Base-by-base conservation (phyloP, 2,888 invertebrate genomes). In the Orchesella flavescens region DNA sequence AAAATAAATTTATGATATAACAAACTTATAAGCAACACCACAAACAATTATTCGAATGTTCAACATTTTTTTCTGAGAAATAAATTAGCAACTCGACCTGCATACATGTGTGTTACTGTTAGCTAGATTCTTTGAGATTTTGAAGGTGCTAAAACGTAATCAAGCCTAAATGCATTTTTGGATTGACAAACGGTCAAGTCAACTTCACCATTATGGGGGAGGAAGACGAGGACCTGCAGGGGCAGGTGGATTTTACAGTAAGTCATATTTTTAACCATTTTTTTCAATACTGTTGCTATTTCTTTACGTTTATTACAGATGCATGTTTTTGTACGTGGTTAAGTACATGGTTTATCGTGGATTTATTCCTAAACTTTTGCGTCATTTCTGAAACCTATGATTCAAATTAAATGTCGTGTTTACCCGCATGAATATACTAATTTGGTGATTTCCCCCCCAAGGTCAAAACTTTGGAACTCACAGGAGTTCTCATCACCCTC, bases 131-230 rank as follows among this genome's bases (percentile, higher is more conserved):
- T 34, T 34, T 34, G 34, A 53, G 53, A 53, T 53, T 15, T 15
- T 53, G n/a, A 61, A 19, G 13, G 17, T 19, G 17, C 44, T 24
- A 71, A 24, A 44, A 12, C 46, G 9, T 4, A 17, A 7, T 44
- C 4, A 1, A 46, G 46, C 21, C 13, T 72, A 73, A 74, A 87
- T 87, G 87, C 87, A 87, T 82, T 87, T 87, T 69, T 87, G 87
- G 87, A 87, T 85, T 71, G 85, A 85, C 69, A 84, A 85, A 75
- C 82, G 85, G 19, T 80, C 85, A 13, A 84, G 85, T 61, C 84
- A 84, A 21, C 83, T 85, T 19, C 85, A 87, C 23, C 75, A 84
- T 15, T 83, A 83, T 77, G 86, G 86, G 15, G 65, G 85, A 46
- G 81, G 81, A 59, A 69, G 85, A 71, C 10, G 85, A 53, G 80